Conservation (phyloP, 2,113 vertebrate genomes). For the Cichladusa arquata region DNA sequence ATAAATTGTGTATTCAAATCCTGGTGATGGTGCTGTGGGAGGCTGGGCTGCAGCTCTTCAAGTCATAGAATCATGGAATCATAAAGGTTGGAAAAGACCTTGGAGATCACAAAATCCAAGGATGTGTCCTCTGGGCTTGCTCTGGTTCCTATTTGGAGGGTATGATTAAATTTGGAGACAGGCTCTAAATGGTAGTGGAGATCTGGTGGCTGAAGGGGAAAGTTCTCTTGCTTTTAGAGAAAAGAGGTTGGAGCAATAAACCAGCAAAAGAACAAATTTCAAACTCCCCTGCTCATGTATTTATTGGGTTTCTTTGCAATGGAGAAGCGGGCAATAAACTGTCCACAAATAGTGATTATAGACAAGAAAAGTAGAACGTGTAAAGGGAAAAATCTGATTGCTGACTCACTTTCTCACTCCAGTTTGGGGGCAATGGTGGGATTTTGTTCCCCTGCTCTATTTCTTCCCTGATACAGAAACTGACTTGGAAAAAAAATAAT, state of each 20-base stretch:
- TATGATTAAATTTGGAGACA: rapidly evolving
- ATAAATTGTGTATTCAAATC: rapidly evolving
- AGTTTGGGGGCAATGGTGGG: background rate
- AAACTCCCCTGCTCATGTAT: background rate
- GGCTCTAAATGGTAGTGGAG: background rate
- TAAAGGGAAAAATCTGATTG: background rate
- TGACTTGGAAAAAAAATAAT: background rate
- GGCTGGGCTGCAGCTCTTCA: background rate
- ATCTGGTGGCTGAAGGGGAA: background rate
- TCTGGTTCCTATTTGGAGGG: background rate
- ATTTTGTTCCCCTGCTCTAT: background rate
- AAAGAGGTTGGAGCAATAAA: background rate
- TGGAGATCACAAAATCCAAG: background rate
- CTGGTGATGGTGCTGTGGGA: background rate
- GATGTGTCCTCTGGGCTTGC: background rate
- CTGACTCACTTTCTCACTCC: background rate
- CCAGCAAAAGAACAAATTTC: background rate
- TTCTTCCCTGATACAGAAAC: background rate
- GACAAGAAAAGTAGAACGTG: background rate
- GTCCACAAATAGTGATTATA: rapidly evolving
- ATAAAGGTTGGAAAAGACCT: background rate
- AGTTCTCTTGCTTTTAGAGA: background rate
- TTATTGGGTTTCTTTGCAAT: background rate
- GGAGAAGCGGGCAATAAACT: background rate
- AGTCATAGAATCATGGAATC: background rate